Evolutionary conservation across 1,140 invertebrate genomes (phyloP).

Genomic region (Aethina tumida): DNA sequence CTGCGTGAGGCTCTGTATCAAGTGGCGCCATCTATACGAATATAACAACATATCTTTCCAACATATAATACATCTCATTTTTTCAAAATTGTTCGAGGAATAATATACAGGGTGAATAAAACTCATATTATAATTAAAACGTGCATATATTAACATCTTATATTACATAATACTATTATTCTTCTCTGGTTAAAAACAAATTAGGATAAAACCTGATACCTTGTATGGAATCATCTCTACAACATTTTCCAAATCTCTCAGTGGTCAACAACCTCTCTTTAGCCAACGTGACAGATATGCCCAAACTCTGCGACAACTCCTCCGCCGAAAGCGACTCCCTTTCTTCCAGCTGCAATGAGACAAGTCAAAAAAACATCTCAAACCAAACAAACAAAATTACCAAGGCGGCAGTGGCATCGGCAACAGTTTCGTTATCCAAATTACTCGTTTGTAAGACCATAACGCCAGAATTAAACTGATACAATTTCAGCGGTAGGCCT

Average conservation of each 20-base stretch:
- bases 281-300: constrained; percentile 80
- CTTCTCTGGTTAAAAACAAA: constrained; percentile 49
- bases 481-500: constrained; percentile 64
- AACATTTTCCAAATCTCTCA: constrained; percentile 76
- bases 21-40: too few species aligned
- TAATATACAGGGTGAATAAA: too few species aligned
- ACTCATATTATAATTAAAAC: too few species aligned
- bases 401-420: constrained; percentile 57
- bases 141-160: too few species aligned
- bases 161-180: too few species aligned
- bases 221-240: constrained; percentile 89
- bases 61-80: too few species aligned
- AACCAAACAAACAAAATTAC: constrained; percentile 44
- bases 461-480: constrained; percentile 82
- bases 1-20: too few species aligned
- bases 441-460: constrained; percentile 75
- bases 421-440: constrained; percentile 68
- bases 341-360: constrained; percentile 56
- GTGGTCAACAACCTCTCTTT: constrained; percentile 75
- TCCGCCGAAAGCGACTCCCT: constrained; percentile 69
- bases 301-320: constrained; percentile 69
- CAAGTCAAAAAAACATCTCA: constrained; percentile 8
- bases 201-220: constrained; percentile 90
- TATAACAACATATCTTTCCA: too few species aligned
- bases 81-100: too few species aligned